Base-by-base conservation (phyloP, 2,113 vertebrate species). In the Elachura formosa region DNA sequence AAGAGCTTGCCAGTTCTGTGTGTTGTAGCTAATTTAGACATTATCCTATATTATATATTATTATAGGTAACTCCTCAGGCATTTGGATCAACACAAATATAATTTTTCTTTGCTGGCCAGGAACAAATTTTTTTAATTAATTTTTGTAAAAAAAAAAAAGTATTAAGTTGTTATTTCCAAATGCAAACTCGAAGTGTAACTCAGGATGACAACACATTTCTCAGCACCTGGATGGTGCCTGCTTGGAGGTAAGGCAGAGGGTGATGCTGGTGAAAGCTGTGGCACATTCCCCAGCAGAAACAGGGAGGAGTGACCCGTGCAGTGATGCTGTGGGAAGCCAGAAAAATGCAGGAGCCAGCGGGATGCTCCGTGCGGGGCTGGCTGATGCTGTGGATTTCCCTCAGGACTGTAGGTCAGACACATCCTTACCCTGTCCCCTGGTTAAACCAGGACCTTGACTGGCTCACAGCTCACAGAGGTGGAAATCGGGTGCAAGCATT, bases 161-260 rank as follows among this genome's bases (percentile, higher is more conserved):
- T 34, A n/a, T 15, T 10, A 17, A 14, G 9, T 54, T 36, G 13
- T 4, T 22, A 2, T 33, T 71, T 40, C 18, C 33, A 84, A 82
- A 45, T 12, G 7, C n/a, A 56, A 49, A n/a, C 18, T 41, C 8
- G 2, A 77, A 62, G 21, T 58, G 75, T 6, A 67, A 15, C 22
- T 63, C 10, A 8, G 55, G 31, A 4, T 21, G n/a, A 18, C 4
- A 0, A 12, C 9, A 2, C 9, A 2, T 80, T 86, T 45, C 51
- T 31, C 14, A 74, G 38, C 38, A 5, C 48, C 62, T 43, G 51
- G 25, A 5, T 2, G 14, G 24, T 34, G 33, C 3, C 0, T 46
- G 0, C 4, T 2, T 10, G 43, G 64, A 34, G 41, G 34, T 12
- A 7, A 9, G 56, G 34, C 2, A 2, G 43, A 64, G 61, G 19